Base-by-base conservation (phyloP, 2,797 vertebrate genomes). In the Lemur catta region DNA sequence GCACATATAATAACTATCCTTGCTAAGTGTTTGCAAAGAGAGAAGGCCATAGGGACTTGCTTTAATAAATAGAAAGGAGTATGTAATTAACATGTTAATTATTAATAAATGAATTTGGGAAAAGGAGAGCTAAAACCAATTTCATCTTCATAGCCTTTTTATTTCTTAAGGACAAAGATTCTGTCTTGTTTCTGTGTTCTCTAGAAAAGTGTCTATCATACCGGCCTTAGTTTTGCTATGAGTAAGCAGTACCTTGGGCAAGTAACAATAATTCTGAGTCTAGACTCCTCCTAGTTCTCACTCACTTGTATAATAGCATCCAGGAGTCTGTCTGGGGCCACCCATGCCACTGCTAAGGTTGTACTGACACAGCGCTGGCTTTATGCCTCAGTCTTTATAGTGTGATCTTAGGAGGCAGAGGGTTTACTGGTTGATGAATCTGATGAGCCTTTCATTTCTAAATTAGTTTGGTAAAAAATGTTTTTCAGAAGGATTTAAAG, bases 41-140 rank as follows among this genome's bases (percentile, higher is more conserved):
- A 87, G n/a, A 50, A 14, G 35, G 15, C 63, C 35, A 0, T 1
- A 4, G 86, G 90, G 65, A 84, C 94, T 57, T 30, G 65, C 93
- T 79, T 59, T 82, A 71, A 61, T 88, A 93, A 86, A 63, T 55
- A 84, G 89, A 87, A 87, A 86, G 55, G 92, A 41, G 59, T 82
- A 2, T 61, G 9, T 91, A 55, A 84, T 87, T 59, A 63, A 41
- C 48, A 6, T 38, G 43, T 81, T 94, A 79, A 86, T 86, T 80
- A 82, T 89, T 92, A 67, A 91, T 80, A 35, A 61, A 35, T 46
- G 65, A 63, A 67, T 91, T 76, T 17, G 52, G 43, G n/a, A 6
- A 43, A 93, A 67, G 33, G 48, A 69, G 46, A 63, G n/a, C 52
- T 6, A 7, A 84, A 63, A 75, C 67, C 24, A 26, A 6, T 55